Base-by-base conservation (phyloP, 2,797 vertebrate genomes). In the Falco columbarius region DNA sequence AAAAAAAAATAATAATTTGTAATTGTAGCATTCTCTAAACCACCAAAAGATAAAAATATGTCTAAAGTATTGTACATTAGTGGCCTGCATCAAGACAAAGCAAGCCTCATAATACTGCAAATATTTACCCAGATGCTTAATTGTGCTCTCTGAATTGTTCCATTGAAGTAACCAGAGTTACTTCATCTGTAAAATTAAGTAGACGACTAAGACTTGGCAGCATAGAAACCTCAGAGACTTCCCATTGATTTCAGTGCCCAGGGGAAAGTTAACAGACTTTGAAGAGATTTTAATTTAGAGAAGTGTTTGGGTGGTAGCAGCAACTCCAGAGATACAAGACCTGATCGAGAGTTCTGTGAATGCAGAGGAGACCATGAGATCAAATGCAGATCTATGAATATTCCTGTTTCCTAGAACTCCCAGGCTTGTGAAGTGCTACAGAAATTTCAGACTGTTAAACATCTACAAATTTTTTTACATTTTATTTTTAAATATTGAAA, bases 161-260 rank as follows among this genome's bases (percentile, higher is more conserved):
- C 22, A 8, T 23, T 93, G 75, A 86, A 93, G 55, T 90, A 89
- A 84, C 17, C 44, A 74, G 66, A 63, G 74, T 77, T 90, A 74
- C 30, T 72, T 88, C 61, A 66, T 72, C 68, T 86, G 85, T 89
- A 84, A 94, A 94, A 93, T 81, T 68, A 82, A 92, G 75, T 34
- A 68, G 79, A 71, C 63, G 40, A 23, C 38, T 58, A 40, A 68
- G 38, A 51, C 29, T 71, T 10, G 68, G n/a, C 26, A 61, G 65
- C 32, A 32, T 8, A 66, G 85, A 77, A 92, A 42, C 44, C 30
- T 90, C 27, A 27, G 85, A 76, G 77, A 47, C 72, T 84, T 91
- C 59, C 80, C n/a, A 22, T 18, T 85, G 81, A 29, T 94, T 94
- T 93, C 76, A 54, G 26, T 56, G 66, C 76, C 91, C 44, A 52